Conservation (phyloP, 1,140 invertebrate genomes). For the Drosophila ironensis region DNA sequence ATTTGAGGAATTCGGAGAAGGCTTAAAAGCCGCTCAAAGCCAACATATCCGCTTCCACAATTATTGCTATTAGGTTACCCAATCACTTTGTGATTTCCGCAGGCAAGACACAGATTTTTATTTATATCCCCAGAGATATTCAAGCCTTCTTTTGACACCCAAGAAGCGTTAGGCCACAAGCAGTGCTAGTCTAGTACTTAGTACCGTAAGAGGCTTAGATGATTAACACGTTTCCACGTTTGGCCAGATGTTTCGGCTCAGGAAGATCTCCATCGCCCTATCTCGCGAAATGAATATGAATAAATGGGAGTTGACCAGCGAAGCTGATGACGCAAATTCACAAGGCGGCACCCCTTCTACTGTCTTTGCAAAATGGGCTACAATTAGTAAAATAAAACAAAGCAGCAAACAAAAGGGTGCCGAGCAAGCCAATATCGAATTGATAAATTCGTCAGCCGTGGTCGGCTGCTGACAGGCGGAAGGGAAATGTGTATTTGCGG, state of each 20-base stretch:
- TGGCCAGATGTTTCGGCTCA: constrained; percentile 8
- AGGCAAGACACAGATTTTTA: background rate
- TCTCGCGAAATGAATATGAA: background rate
- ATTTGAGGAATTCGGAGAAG: constrained; percentile 6
- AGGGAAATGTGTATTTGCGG: constrained; percentile 2
- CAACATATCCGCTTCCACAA: constrained; percentile 11
- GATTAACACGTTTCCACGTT: constrained; percentile 2
- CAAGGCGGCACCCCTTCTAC: background rate
- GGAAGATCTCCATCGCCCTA: background rate
- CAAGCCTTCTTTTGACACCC: constrained; percentile 19
- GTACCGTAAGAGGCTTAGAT: constrained; percentile 2
- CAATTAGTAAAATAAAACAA: constrained; percentile 48
- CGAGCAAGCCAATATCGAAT: constrained; percentile 14
- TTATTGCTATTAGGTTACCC: constrained; percentile 20
- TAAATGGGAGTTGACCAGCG: constrained; percentile 16
- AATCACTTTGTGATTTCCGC: background rate
- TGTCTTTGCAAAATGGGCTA: background rate
- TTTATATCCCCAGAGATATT: background rate
- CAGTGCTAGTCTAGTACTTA: background rate
- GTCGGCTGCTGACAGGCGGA: too few relatives aligned
- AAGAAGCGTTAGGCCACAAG: constrained; percentile 19
- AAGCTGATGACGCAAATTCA: constrained; percentile 15
- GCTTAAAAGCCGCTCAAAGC: constrained; percentile 10
- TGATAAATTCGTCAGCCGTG: constrained; percentile 40
- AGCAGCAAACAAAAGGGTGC: background rate